Conservation (phyloP, 2,888 invertebrate species). For the Alitta virens region DNA sequence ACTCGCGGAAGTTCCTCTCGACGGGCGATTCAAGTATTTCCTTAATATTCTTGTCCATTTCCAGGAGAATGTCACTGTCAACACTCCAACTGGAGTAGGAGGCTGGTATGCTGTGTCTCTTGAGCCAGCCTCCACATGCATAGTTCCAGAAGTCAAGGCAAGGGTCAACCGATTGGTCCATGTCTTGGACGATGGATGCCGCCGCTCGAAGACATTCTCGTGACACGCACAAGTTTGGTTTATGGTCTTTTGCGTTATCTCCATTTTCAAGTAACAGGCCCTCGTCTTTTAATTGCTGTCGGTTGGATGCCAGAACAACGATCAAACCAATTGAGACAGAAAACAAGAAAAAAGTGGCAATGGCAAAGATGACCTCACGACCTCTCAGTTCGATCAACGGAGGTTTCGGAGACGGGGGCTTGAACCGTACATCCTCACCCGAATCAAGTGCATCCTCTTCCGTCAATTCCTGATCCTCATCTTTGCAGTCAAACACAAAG, state of each 20-base stretch:
- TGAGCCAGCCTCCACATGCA: constrained; percentile 63
- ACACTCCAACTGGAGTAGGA: constrained; percentile 9
- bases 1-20: not conserved
- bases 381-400: constrained; percentile 29
- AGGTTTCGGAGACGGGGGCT: constrained; percentile 21
- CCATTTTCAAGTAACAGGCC: not conserved
- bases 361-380: constrained; percentile 33
- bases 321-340: constrained; percentile 29
- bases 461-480: not conserved
- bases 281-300: not conserved
- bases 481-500: not conserved
- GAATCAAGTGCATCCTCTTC: not conserved
- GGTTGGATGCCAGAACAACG: constrained; percentile 23
- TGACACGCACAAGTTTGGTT: constrained; percentile 1
- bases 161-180: constrained; percentile 75
- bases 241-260: not conserved
- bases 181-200: constrained; percentile 45
- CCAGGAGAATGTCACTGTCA: constrained; percentile 4
- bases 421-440: constrained; percentile 11
- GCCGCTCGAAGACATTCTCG: constrained; percentile 16
- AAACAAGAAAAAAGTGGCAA: constrained; percentile 31
- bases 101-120: constrained; percentile 15
- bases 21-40: constrained; percentile 8
- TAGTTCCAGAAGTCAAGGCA: constrained; percentile 81
- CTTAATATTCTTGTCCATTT: constrained; percentile 1